Percentiles rank a stretch among this genome's conserved stretches.
Conservation (phyloP, 2,113 vertebrate species). For the Burhinus bistriatus region DNA sequence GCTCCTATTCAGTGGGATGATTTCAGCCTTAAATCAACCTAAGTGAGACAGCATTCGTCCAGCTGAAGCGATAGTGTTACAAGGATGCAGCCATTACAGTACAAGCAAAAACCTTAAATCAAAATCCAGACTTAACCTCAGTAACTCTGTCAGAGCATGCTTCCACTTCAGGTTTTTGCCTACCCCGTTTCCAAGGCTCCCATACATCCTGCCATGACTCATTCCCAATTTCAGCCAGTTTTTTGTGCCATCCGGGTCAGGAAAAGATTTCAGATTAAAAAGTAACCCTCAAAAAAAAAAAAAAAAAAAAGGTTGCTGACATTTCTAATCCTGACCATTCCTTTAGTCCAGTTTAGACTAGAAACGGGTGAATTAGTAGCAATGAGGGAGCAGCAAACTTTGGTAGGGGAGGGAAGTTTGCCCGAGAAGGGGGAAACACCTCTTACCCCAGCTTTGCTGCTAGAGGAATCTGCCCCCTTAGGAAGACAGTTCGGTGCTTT, state of each 20-base stretch:
- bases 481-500: not conserved
- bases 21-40: constrained; percentile 31
- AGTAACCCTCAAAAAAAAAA: not conserved
- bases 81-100: not conserved
- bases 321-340: not conserved
- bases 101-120: constrained; percentile 1
- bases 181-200: not conserved
- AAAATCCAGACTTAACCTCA: not conserved
- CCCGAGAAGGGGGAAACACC: not conserved
- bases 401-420: not conserved
- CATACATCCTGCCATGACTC: not conserved
- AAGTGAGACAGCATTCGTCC: not conserved
- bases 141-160: not conserved
- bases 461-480: not conserved
- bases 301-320: not conserved
- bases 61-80: not conserved
- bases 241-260: not conserved
- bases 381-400: not conserved
- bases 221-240: not conserved
- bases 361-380: not conserved
- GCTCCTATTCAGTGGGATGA: not conserved
- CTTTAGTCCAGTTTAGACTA: not conserved
- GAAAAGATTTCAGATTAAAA: not conserved
- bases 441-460: not conserved
- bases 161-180: not conserved